A percentile compares a stretch with the other conserved stretches of the same genome.
These are phyloP conservation scores for Notechis scutatus DNA, from an alignment of 2,113 vertebrate genomes.

Conservation along the genomic window DNA sequence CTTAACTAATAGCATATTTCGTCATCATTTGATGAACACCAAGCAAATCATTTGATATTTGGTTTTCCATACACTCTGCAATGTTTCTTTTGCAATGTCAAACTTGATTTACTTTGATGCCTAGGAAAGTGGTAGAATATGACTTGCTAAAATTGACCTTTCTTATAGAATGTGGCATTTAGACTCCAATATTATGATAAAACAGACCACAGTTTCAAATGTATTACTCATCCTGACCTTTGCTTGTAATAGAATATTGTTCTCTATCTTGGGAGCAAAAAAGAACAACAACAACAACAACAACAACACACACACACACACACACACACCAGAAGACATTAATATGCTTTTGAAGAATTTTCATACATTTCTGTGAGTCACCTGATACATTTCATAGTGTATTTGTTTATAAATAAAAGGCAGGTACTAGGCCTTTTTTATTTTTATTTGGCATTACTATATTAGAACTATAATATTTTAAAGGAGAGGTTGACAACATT, in stretches of 20 bases:
- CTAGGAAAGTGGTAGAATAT: slow-evolving; percentile 50
- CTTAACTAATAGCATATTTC: neutral
- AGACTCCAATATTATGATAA: slow-evolving; percentile 67
- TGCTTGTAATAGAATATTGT: slow-evolving; percentile 64
- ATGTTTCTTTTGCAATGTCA: slow-evolving; percentile 28
- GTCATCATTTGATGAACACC: slow-evolving; percentile 21
- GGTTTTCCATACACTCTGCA: slow-evolving; percentile 23
- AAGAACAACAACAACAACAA: neutral
- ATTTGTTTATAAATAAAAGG: slow-evolving; percentile 45
- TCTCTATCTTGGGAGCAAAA: slow-evolving; percentile 47
- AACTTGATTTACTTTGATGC: slow-evolving; percentile 29
- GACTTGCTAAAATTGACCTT: slow-evolving; percentile 69
- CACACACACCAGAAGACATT: slow-evolving; percentile 36
- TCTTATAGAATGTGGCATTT: slow-evolving; percentile 64
- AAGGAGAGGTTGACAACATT: neutral
- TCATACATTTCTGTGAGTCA: neutral
- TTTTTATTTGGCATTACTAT: neutral
- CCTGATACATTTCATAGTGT: neutral
- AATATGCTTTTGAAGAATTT: neutral
- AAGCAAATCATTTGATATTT: slow-evolving; percentile 26
- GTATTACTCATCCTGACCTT: slow-evolving; percentile 69
- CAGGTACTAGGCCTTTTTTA: neutral
- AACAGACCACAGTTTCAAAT: slow-evolving; percentile 63
- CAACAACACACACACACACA: neutral
- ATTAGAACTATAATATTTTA: neutral